These are phyloP conservation scores for Platynereis dumerilii DNA, from an alignment of 2,888 invertebrate species.

Conservation along the genomic window DNA sequence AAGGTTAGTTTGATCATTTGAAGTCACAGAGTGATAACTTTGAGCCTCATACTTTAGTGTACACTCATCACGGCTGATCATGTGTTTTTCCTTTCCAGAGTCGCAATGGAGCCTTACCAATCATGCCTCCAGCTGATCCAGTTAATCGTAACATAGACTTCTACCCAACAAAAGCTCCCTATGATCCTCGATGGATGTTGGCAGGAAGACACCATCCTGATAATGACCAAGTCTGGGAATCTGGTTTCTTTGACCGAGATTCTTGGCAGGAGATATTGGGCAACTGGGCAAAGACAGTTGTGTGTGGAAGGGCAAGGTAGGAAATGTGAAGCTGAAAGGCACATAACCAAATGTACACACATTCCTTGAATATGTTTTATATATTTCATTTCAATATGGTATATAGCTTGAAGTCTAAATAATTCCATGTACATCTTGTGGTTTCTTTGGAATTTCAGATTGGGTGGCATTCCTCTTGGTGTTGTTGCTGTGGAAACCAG, in stretches of 20 bases:
- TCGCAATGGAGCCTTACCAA: constrained; percentile 52
- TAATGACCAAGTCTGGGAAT: constrained; percentile 75
- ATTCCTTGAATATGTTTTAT: too few species aligned
- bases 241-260: constrained; percentile 86
- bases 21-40: too few species aligned
- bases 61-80: too few species aligned
- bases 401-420: too few species aligned
- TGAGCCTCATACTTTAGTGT: too few species aligned
- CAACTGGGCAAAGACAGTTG: constrained; percentile 97
- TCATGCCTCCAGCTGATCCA: constrained; percentile 70
- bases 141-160: constrained; percentile 84
- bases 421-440: too few species aligned
- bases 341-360: too few species aligned
- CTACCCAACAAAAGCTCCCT: constrained; percentile 86
- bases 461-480: constrained; percentile 96
- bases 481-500: constrained; percentile 97
- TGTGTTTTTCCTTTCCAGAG: constrained; percentile 3
- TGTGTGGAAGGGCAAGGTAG: constrained; percentile 57
- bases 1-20: constrained; percentile 53
- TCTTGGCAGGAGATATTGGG: constrained; percentile 92
- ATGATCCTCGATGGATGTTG: constrained; percentile 94
- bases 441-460: constrained; percentile 60
- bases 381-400: too few species aligned
- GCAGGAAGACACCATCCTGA: constrained; percentile 57
- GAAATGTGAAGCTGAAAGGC: too few species aligned